Base-by-base conservation (phyloP, 2,888 invertebrate species). In the Phoenoteleia sp. region DNA sequence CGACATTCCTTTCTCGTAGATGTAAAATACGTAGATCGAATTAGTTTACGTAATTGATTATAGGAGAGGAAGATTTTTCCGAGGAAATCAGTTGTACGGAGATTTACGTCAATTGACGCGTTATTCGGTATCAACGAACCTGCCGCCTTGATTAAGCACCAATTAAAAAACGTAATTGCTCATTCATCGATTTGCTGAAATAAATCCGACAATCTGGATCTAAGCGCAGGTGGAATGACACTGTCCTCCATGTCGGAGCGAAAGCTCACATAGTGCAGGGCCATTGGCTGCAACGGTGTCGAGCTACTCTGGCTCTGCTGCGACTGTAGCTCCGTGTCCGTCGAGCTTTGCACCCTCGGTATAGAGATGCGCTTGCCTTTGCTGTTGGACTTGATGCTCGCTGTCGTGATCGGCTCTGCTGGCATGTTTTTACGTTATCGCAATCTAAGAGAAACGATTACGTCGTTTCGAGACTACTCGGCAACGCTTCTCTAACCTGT, bases 121-220 rank as follows among this genome's bases (percentile, higher is more conserved):
- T 45, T 33, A 67, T 69, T 77, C 72, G 11, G 23, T 71, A 80
- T 52, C 84, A 84, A 80, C 84, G 84, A 84, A 80, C 64, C 54
- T 69, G 23, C 58, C 80, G 84, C 84, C 79, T 84, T 84, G 47
- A 84, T 83, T 23, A 69, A 81, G 74, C 81, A 60, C 52, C 67
- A 81, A 67, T 64, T 17, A 23, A 47, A 47, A 11, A 42, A 39
- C 13, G n/a, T 2, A 39, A 7, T 77, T 74, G 74, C 74, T 74
- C 74, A 74, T 39, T 36, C 45, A 60, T 21, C 39, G 56, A 29
- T 56, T 64, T 17, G 15, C 39, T 54, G 96, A 94, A 99, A 99
- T 11, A 99, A 94, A 87, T 98, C 97, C 92, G 98, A 97, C 25
- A 99, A 95, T 71, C 97, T 95, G 36, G 96, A 95, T 90, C 97